Conservation (phyloP, 2,888 invertebrate species). For the Byasa hedistus region DNA sequence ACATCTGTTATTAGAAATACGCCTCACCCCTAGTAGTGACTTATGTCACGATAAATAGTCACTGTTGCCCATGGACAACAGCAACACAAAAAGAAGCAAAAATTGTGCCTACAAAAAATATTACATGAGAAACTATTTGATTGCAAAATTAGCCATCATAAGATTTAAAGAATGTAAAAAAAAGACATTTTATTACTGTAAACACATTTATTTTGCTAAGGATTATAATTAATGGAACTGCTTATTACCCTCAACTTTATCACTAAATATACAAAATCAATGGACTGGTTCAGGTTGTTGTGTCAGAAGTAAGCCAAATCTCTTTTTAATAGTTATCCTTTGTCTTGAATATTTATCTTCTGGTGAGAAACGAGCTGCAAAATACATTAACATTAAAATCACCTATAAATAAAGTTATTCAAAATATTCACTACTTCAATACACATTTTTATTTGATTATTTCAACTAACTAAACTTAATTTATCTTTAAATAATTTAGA, state of each 20-base stretch:
- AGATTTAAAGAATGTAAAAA: not conserved
- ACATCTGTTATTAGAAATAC: too few species aligned
- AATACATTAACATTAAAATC: constrained; percentile 44
- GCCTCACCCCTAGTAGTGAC: too few species aligned
- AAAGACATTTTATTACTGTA: not conserved
- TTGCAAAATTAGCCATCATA: too few species aligned
- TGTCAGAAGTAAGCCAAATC: constrained; percentile 92
- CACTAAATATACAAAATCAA: constrained; percentile 47
- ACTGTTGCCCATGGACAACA: too few species aligned
- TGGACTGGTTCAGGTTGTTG: constrained; percentile 88
- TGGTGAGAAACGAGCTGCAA: constrained; percentile 94
- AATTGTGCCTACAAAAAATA: too few species aligned
- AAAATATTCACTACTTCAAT: not conserved
- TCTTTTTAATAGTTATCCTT: constrained; percentile 91
- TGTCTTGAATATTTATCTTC: constrained; percentile 96
- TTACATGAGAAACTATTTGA: too few species aligned
- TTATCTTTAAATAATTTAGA: too few species aligned
- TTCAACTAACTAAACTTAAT: too few species aligned
- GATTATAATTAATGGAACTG: not conserved
- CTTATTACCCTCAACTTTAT: not conserved
- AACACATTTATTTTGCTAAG: not conserved
- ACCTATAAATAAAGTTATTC: not conserved
- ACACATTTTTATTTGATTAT: too few species aligned
- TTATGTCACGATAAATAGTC: too few species aligned
- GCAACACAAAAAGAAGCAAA: too few species aligned